Evolutionary conservation across 2,113 vertebrate species (phyloP), one percentile per base, ranked within the genome.

Genomic region (Syngnathus floridae): DNA sequence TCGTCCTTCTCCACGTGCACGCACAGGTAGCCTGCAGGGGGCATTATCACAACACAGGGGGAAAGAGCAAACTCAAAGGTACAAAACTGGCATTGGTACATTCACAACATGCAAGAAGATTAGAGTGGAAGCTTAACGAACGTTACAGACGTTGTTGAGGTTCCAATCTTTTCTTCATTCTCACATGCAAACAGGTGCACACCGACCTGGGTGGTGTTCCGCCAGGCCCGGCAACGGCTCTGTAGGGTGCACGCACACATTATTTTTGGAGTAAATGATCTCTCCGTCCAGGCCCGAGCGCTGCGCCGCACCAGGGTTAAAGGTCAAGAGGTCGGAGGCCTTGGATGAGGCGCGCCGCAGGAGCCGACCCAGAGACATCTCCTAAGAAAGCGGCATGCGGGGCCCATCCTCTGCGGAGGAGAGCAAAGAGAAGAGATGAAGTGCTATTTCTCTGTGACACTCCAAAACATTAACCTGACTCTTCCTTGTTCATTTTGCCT

Each of bases 341-440:
- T 90, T 96, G 22, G 94, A 95, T 84, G 97, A 98, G 85, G 95
- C 95, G 60, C 95, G 91, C 76, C 95, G 95, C 79, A 99, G 92
- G 82, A 99, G 95, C 83, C 94, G 95, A 92, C 96, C 95, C 92
- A 99, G 92, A 93, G 97, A 98, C 97, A 99, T 99, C 84, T 85
- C 87, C 86, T 84, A 82, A 86, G 80, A 77, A 61, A 66, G 70
- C 35, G 59, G 77, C 80, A 87, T 72, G 63, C 80, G 90, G 91
- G 87, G 92, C 91, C 95, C 95, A 98, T 99, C 87, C 91, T 99
- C 94, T 81, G 19, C 13, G 48, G 58, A 36, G 54, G 26, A 31
- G 26, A 55, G 13, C 26, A 54, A 6, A 55, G 11, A 26, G 2
- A 55, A 13, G 12, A 26, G 2, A 54, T 5, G 12, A 22, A 22